These are phyloP conservation scores for Rattus norvegicus DNA, from an alignment of 2,113 vertebrate genomes.

Conservation along the genomic window DNA sequence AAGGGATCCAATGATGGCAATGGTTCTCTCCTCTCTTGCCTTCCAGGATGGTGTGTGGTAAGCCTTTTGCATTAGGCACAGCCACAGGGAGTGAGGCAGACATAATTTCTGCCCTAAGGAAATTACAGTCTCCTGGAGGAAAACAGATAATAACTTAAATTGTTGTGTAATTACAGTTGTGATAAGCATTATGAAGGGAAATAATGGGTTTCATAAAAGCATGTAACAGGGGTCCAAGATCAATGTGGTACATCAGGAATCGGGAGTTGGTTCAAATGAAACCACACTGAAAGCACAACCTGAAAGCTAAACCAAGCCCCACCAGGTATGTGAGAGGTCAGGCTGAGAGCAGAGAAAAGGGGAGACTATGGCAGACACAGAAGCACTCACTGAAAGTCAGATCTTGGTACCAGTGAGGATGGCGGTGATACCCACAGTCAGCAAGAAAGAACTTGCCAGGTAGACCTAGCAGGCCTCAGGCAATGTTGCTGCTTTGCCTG, in stretches of 20 bases:
- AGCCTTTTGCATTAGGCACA: background rate
- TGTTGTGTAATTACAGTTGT: constrained; percentile 49
- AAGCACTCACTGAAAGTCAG: background rate
- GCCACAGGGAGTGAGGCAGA: background rate
- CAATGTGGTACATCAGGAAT: background rate
- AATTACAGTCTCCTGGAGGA: constrained; percentile 19
- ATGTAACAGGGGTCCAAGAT: background rate
- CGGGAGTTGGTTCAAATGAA: background rate
- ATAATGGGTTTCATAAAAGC: constrained; percentile 50
- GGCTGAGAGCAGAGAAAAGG: background rate
- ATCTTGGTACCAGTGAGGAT: background rate
- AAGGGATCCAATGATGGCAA: background rate
- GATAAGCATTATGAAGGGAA: constrained; percentile 47
- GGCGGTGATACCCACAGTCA: fast-evolving
- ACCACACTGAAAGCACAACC: background rate
- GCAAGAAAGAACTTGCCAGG: background rate
- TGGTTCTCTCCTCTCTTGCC: background rate
- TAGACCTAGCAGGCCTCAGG: background rate
- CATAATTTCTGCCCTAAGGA: constrained; percentile 19
- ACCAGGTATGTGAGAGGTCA: background rate
- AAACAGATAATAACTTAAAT: constrained; percentile 51
- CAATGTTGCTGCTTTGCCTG: background rate
- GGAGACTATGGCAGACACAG: fast-evolving
- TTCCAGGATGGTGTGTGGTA: background rate
- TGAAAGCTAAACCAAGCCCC: background rate